Percentiles rank a stretch among this genome's conserved stretches.
These are phyloP conservation scores for Castor canadensis DNA, from an alignment of 2,113 vertebrate species.

Conservation along the genomic window DNA sequence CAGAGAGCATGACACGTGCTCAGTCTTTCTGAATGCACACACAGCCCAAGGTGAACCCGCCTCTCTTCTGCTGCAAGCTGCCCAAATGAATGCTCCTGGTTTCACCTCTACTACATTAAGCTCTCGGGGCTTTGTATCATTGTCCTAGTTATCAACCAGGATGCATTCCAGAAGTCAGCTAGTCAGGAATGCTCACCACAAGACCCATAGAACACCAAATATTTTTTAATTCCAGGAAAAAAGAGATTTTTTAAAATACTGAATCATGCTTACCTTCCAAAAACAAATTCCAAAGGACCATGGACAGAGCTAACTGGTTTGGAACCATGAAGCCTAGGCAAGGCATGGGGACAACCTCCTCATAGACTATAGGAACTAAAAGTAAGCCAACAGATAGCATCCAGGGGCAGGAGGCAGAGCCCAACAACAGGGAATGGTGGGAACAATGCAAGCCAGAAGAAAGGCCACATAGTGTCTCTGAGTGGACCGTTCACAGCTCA, in stretches of 20 bases:
- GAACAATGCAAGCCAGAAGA: no score
- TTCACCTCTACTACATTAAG: neutral
- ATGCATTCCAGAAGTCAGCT: conserved; percentile 16
- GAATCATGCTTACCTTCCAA: neutral
- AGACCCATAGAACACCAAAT: neutral
- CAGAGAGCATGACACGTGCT: neutral
- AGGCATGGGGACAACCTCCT: neutral
- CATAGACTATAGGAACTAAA: neutral
- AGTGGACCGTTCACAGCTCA: fast-evolving
- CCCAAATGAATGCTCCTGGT: neutral
- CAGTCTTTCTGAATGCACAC: neutral
- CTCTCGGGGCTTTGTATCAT: neutral
- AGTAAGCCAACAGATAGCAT: neutral
- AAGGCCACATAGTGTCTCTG: fast-evolving
- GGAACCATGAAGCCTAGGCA: neutral
- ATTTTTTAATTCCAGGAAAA: conserved; percentile 21
- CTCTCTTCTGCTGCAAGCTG: neutral
- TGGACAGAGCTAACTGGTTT: neutral
- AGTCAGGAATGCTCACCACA: neutral
- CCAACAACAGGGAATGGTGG: neutral
- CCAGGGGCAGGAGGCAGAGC: neutral
- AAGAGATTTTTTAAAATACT: neutral
- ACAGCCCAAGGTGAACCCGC: neutral
- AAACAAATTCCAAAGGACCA: neutral
- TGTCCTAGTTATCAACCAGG: neutral